Conservation (phyloP, 2,888 invertebrate genomes). For the Eumerus sabulonum region DNA sequence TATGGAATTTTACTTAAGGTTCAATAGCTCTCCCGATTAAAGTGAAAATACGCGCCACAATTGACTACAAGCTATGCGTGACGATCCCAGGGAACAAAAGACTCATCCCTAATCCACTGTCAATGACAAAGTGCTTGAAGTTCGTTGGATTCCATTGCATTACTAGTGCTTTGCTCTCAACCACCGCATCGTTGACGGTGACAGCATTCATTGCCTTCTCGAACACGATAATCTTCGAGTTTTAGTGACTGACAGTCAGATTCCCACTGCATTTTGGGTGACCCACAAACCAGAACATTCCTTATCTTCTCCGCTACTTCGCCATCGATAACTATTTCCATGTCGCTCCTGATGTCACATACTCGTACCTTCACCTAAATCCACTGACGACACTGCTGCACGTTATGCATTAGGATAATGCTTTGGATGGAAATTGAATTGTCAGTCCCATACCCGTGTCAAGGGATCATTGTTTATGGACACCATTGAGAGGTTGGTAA, state of each 20-base stretch:
- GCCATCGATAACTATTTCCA: background rate
- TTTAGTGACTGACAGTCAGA: background rate
- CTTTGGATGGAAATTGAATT: slow-evolving; percentile 52
- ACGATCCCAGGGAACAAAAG: too few relatives aligned
- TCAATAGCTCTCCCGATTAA: background rate
- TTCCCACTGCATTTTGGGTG: slow-evolving; percentile 14
- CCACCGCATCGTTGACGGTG: slow-evolving; percentile 1
- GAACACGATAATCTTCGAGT: slow-evolving; percentile 21
- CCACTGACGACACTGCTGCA: slow-evolving; percentile 36
- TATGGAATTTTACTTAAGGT: slow-evolving; percentile 32
- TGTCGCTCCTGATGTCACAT: slow-evolving; percentile 26
- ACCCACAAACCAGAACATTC: slow-evolving; percentile 40
- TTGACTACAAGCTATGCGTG: too few relatives aligned
- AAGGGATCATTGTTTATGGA: too few relatives aligned
- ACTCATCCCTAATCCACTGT: background rate
- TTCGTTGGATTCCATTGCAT: background rate
- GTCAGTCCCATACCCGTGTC: slow-evolving; percentile 9
- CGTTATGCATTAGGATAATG: slow-evolving; percentile 23
- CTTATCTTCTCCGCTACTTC: slow-evolving; percentile 8
- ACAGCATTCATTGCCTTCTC: slow-evolving; percentile 22
- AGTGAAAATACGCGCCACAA: background rate
- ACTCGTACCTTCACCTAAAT: slow-evolving; percentile 38
- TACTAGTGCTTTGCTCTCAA: background rate
- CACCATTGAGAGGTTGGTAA: too few relatives aligned
- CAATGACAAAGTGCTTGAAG: background rate